A percentile compares a stretch with the other conserved stretches of the same genome.
Evolutionary conservation across 2,113 vertebrate genomes (phyloP).

Genomic region (Cheilinus undulatus): DNA sequence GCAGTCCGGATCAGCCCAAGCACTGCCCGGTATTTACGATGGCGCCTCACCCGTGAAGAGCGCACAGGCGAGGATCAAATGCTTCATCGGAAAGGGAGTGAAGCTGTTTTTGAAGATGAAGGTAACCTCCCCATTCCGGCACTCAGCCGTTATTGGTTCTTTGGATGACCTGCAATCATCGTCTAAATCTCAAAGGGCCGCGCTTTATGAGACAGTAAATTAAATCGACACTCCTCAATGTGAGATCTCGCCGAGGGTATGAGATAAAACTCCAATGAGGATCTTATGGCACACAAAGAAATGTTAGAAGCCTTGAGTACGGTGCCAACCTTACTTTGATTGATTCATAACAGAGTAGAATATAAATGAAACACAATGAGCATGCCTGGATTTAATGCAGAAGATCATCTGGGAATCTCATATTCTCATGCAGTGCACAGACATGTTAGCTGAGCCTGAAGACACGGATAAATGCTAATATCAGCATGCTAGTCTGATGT

Average conservation of each 20-base stretch:
- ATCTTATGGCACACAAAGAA: constrained; percentile 41
- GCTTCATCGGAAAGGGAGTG: constrained; percentile 40
- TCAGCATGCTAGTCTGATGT: too few relatives aligned
- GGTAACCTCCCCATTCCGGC: constrained; percentile 31
- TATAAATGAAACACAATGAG: constrained; percentile 10
- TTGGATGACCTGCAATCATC: constrained; percentile 57
- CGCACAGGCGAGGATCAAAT: constrained; percentile 29
- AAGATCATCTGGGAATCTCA: constrained; percentile 5
- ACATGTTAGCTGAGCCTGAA: too few relatives aligned
- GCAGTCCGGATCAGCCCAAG: neutral
- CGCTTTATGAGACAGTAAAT: constrained; percentile 65
- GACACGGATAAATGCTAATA: too few relatives aligned
- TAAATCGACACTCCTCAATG: constrained; percentile 45
- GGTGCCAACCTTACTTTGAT: constrained; percentile 24
- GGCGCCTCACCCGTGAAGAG: constrained; percentile 20
- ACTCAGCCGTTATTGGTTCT: constrained; percentile 57
- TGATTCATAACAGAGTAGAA: constrained; percentile 24
- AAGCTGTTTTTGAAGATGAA: constrained; percentile 47
- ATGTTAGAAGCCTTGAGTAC: constrained; percentile 29
- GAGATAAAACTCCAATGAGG: constrained; percentile 21
- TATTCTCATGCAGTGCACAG: neutral
- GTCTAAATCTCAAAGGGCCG: constrained; percentile 51
- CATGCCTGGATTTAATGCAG: neutral
- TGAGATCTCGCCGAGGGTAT: constrained; percentile 18
- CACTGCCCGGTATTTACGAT: constrained; percentile 13